Base-by-base conservation (phyloP, 2,888 invertebrate genomes). In the Lutraria lutraria region DNA sequence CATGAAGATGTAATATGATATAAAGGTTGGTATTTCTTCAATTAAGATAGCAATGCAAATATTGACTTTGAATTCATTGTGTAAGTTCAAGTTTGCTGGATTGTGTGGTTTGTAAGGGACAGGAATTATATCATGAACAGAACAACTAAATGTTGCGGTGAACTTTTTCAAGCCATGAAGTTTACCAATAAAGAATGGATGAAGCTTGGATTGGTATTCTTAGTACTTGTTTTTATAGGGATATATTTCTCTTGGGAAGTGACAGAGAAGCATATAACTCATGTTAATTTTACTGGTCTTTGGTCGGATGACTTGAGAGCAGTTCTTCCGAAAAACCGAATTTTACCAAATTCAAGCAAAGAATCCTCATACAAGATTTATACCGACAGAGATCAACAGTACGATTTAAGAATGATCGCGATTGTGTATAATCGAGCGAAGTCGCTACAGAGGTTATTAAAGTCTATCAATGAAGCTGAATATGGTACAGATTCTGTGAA, bases 401-500 rank as follows among this genome's bases (percentile, higher is more conserved):
- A 76, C 81, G 92, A 94, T 53, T 85, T 93, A 0, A 80, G 93
- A 25, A 89, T 93, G 2, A 91, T 94, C 25, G 92, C 89, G 0
- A 88, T 94, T 15, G 92, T 92, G 0, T 94, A 89, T 53, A 92
- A 94, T 53, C 79, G 93, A 43, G 89, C 93, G 6, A 81, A 87
- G 10, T 93, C 94, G 12, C 43, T 93, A 16, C 16, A 81, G 19
- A 80, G 94, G 76, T 85, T 94, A 29, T 85, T 94, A 8, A 79
- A 89, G 6, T 94, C 94, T 3, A 79, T 94, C 19, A 93, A 94
- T 29, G 53, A 79, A 0, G 94, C 91, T 12, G 79, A 89, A 29
- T 94, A 92, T 85, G 85, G 84, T 0, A 87, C 82, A 25, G 93
- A 92, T 76, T 89, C 60, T 4, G 87, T 93, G 4, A 87, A 86